A percentile compares a stretch with the other conserved stretches of the same genome.
Evolutionary conservation across 2,888 invertebrate species (phyloP).

Genomic region (Caenorhabditis sp.): DNA sequence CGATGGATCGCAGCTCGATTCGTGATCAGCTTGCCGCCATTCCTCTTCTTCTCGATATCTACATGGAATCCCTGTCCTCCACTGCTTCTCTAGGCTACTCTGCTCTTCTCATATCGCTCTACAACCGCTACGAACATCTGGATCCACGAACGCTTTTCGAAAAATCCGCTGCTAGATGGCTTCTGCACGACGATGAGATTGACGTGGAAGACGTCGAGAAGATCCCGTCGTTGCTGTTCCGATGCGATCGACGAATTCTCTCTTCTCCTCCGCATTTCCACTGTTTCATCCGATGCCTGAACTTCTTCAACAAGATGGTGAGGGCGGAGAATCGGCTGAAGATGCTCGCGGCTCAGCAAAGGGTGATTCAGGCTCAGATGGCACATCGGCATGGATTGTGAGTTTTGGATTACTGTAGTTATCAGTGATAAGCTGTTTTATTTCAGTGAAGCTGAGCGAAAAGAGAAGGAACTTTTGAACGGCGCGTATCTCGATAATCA

Average conservation of each 20-base stretch:
- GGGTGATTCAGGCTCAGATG: background rate
- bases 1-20: conserved; percentile 11
- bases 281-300: conserved; percentile 57
- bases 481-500: conserved; percentile 57
- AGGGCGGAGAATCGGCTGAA: conserved; percentile 48
- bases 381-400: background rate
- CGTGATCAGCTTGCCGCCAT: conserved; percentile 31
- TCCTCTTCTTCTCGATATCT: conserved; percentile 33
- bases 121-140: conserved; percentile 39
- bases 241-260: conserved; percentile 66
- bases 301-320: conserved; percentile 58
- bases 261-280: conserved; percentile 66
- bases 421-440: too few relatives aligned
- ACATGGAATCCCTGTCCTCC: conserved; percentile 26
- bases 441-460: conserved; percentile 55
- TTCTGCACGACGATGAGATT: conserved; percentile 26
- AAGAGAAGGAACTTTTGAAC: conserved; percentile 63
- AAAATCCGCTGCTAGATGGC: conserved; percentile 26
- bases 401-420: background rate
- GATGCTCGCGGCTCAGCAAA: conserved; percentile 25
- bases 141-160: conserved; percentile 33
- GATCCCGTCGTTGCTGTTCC: conserved; percentile 65
- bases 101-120: background rate
- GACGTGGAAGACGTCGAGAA: conserved; percentile 55
- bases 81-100: conserved; percentile 13